These are phyloP conservation scores for Drosophila lacertosa DNA, from an alignment of 1,140 invertebrate species.

Conservation along the genomic window DNA sequence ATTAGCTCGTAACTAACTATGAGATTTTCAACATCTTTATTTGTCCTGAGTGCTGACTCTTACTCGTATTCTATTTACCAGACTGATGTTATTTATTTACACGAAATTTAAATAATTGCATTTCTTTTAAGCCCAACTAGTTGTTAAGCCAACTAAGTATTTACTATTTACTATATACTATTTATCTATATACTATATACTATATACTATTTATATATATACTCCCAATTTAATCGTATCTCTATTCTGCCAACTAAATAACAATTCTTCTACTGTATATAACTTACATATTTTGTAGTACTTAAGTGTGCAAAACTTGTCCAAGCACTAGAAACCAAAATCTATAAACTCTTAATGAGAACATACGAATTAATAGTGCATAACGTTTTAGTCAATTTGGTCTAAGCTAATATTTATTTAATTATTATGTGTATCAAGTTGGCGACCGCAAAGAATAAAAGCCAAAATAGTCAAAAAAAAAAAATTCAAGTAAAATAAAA, in stretches of 20 bases:
- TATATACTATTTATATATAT: conserved; percentile 20
- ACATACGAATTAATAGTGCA: conserved; percentile 71
- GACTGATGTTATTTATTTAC: conserved; percentile 67
- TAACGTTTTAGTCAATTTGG: conserved; percentile 75
- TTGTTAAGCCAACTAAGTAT: conserved; percentile 49
- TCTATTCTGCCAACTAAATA: conserved; percentile 23
- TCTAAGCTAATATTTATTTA: conserved; percentile 80
- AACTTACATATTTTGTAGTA: conserved; percentile 18
- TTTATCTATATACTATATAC: neutral
- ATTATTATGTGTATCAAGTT: conserved; percentile 59
- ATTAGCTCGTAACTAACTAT: conserved; percentile 27
- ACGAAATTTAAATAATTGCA: conserved; percentile 47
- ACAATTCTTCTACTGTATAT: conserved; percentile 29
- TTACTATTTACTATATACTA: conserved; percentile 24
- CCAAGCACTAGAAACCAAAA: conserved; percentile 63
- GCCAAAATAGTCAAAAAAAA: conserved; percentile 33
- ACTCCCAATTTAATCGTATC: conserved; percentile 26
- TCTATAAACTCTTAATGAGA: conserved; percentile 49
- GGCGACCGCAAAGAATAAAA: conserved; percentile 53
- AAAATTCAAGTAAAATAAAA: neutral
- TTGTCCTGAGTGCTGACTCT: conserved; percentile 9
- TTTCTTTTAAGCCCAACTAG: conserved; percentile 49
- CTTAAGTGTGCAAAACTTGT: conserved; percentile 45
- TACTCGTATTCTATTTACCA: conserved; percentile 53
- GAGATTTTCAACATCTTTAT: neutral